Base-by-base conservation (phyloP, 2,113 vertebrate species). In the Craseonycteris thonglongyai region DNA sequence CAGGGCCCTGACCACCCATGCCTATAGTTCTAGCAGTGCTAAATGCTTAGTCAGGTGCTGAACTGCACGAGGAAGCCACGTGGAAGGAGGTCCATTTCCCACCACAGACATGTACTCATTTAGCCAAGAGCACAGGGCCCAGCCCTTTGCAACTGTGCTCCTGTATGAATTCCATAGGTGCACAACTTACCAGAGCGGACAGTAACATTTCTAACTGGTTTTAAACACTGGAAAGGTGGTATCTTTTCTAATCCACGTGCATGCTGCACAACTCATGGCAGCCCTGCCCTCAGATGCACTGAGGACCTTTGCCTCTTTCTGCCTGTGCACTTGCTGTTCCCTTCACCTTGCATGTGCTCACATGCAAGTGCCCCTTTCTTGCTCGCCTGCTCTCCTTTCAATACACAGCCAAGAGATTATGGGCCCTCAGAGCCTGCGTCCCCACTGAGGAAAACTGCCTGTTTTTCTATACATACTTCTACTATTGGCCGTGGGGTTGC, bases 361-460 rank as follows among this genome's bases (percentile, higher is more conserved):
- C n/a, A n/a, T n/a, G n/a, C n/a, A n/a, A 58, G 15, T 45, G 12
- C 56, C 49, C 26, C 45, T 54, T 47, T 30, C 80, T 76, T 35
- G 7, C 28, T 33, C 33, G 28, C 8, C 63, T 63, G 10, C 26
- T 54, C 56, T 40, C 65, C 33, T 63, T 58, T 90, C 66, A 30
- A 11, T 13, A 26, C 58, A 14, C 0, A 24, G 40, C 45, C 16
- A 16, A 30, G 83, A 49, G 6, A 19, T n/a, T 3, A 65, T 2
- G 30, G 45, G 28, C 35, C 45, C 68, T 63, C 14, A 6, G 16
- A 63, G 30, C 72, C 56, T 2, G 0, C 6, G 28, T 66, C 28
- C 5, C 33, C 54, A 21, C 0, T 4, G 0, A 40, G 54, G 54
- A 65, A 42, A 22, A 12, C 66, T 0, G 9, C 8, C 18, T 9